Evolutionary conservation across 2,113 vertebrate genomes (phyloP), one percentile per base, ranked within the genome.

Genomic region (Dipodomys stephensi): DNA sequence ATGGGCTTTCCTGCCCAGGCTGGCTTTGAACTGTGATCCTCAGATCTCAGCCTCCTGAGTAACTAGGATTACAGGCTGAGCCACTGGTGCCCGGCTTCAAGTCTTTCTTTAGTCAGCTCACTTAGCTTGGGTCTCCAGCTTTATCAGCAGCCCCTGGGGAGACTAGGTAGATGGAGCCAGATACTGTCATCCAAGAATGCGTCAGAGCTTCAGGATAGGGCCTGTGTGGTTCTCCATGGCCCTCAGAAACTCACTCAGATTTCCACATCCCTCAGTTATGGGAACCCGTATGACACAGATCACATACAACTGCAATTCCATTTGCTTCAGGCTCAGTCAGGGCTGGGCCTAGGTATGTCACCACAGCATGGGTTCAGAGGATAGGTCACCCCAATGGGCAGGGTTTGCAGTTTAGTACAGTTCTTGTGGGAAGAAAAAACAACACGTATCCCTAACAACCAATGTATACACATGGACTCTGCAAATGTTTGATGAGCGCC

Each of bases 341-440:
- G 83, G 30, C 57, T 32, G n/a, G 49, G 65, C 71, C 74, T n/a
- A 39, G 20, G 18, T 74, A 49, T 62, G 76, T 74, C 28, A 60
- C 39, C 73, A 69, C 2, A 85, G 83, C 11, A 1, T 4, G 32
- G 20, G 18, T 87, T 87, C 90, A 78, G 93, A 94, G 73, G 46
- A 62, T 64, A 65, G 3, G 2, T n/a, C 53, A 44, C 68, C n/a
- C 23, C 28, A 76, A 49, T 74, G 23, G 87, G 69, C 81, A 82
- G 69, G 44, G 68, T 16, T 93, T 81, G 20, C 32, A 57, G 44
- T 53, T 84, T 53, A 95, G 46, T 78, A 20, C 49, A 78, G 53
- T 93, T 94, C 20, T 95, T 88, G 23, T 71, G n/a, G 46, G 87
- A 87, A 91, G 30, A 39, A 25, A n/a, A 32, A 28, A 39, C 64